A percentile compares a stretch with the other conserved stretches of the same genome.
Conservation (phyloP, 1,140 invertebrate species). For the Sinonovacula constricta region DNA sequence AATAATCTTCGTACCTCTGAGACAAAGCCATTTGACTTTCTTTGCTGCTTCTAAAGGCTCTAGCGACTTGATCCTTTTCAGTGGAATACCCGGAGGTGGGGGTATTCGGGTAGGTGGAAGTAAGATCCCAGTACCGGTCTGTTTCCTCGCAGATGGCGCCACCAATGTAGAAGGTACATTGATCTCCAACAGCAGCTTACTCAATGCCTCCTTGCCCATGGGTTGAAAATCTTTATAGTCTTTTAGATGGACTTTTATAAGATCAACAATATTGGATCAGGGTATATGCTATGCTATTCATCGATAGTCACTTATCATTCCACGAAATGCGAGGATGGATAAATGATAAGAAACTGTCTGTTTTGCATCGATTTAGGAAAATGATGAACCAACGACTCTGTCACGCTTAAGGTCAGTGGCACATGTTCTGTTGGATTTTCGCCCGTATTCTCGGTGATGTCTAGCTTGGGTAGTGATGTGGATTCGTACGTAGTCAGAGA, state of each 20-base stretch:
- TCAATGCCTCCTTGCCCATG: conserved; percentile 1
- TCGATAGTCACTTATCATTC: too few relatives aligned
- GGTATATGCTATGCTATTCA: too few relatives aligned
- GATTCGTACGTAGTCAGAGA: too few relatives aligned
- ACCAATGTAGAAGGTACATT: neutral
- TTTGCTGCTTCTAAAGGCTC: neutral
- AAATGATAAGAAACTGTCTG: too few relatives aligned
- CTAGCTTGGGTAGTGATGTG: too few relatives aligned
- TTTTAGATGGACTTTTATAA: conserved; percentile 3
- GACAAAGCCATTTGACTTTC: neutral
- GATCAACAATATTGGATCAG: neutral
- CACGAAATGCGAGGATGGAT: too few relatives aligned
- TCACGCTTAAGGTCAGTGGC: too few relatives aligned
- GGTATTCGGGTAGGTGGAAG: neutral
- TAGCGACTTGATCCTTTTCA: neutral
- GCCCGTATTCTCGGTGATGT: too few relatives aligned
- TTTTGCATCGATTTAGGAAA: too few relatives aligned
- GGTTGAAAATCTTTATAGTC: neutral
- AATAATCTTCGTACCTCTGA: neutral
- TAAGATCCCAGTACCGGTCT: neutral
- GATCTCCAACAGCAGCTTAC: neutral
- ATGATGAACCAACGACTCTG: too few relatives aligned
- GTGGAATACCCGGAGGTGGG: neutral
- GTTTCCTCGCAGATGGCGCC: neutral
- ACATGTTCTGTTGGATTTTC: neutral